These are phyloP conservation scores for Pogona vitticeps DNA, from an alignment of 2,113 vertebrate species.

Conservation along the genomic window DNA sequence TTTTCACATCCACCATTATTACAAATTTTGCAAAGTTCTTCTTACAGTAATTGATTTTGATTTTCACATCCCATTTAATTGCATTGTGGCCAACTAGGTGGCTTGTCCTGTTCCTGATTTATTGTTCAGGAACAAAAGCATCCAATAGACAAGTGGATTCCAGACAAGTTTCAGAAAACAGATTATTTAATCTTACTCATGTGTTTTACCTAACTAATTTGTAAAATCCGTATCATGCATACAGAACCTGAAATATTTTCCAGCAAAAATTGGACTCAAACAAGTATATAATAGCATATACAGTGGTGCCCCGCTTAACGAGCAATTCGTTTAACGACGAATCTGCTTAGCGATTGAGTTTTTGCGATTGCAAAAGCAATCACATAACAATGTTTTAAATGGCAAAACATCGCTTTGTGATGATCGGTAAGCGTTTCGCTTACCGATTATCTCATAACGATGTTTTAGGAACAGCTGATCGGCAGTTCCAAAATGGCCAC, in stretches of 20 bases:
- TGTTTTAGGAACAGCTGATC: no score
- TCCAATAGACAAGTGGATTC: constrained; percentile 40
- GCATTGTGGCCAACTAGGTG: not conserved
- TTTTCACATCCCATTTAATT: not conserved
- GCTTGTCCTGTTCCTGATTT: constrained; percentile 28
- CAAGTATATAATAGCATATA: not conserved
- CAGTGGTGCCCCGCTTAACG: no score
- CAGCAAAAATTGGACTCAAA: constrained; percentile 31
- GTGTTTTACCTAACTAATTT: constrained; percentile 18
- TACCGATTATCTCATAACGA: no score
- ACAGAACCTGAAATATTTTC: constrained; percentile 19
- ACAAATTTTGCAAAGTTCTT: constrained; percentile 40
- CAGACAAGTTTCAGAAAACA: constrained; percentile 52
- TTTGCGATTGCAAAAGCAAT: no score
- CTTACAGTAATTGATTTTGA: constrained; percentile 13
- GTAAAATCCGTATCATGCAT: constrained; percentile 24
- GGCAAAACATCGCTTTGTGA: no score
- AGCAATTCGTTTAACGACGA: no score
- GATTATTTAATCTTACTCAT: constrained; percentile 24
- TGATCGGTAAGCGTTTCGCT: no score
- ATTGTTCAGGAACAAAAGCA: constrained; percentile 36
- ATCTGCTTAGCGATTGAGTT: no score
- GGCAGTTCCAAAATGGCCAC: no score
- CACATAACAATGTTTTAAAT: no score
- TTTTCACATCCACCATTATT: constrained; percentile 37